Evolutionary conservation across 1,140 invertebrate genomes (phyloP).

Genomic region (Trichonephila clavipes): DNA sequence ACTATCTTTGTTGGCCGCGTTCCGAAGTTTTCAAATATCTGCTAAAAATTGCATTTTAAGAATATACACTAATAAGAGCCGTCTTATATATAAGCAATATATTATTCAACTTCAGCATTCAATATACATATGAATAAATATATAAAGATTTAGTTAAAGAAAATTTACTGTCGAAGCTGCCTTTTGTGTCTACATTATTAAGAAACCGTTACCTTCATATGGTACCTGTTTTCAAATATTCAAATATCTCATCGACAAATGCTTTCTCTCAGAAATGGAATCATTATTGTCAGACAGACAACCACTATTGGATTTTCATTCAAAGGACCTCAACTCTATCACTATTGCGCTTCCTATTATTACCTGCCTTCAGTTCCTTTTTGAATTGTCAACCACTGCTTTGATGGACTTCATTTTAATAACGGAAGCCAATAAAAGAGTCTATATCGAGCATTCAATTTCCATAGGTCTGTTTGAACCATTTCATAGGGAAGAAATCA

Average conservation of each 20-base stretch:
- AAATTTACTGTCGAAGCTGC: neutral
- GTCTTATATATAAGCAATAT: too few relatives aligned
- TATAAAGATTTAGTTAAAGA: neutral
- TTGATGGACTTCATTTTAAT: slow-evolving; percentile 24
- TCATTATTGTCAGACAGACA: neutral
- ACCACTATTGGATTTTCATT: neutral
- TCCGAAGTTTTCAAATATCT: too few relatives aligned
- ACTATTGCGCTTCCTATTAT: neutral
- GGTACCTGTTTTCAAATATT: neutral
- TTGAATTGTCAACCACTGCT: neutral
- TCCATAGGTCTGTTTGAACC: neutral
- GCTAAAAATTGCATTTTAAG: too few relatives aligned
- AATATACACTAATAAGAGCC: too few relatives aligned
- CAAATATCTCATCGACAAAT: neutral
- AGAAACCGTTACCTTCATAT: neutral
- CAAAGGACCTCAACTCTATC: neutral
- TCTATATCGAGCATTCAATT: slow-evolving; percentile 28
- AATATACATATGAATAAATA: neutral
- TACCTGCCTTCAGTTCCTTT: neutral
- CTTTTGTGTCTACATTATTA: neutral
- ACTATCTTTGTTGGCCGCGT: too few relatives aligned
- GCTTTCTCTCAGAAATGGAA: neutral
- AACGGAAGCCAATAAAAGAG: slow-evolving; percentile 38
- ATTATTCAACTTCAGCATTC: neutral
- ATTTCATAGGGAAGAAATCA: neutral